Evolutionary conservation across 2,797 vertebrate genomes (phyloP), one percentile per base, ranked within the genome.

Genomic region (Pseudochromis fuscus): DNA sequence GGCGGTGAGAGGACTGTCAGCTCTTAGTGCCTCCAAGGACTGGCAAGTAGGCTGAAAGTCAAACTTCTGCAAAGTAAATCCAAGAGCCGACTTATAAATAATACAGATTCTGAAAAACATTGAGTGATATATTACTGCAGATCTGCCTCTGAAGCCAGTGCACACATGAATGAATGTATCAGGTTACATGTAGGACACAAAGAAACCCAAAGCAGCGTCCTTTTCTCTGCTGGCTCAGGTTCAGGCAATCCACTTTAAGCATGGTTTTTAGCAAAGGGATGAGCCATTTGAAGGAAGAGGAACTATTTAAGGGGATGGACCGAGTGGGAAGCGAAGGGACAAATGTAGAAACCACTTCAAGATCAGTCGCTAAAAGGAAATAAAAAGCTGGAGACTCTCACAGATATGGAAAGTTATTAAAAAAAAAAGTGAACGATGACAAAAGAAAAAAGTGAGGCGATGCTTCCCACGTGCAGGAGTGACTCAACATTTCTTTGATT

Each of bases 271-370:
- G 62, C 10, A 5, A 45, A 31, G 37, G 38, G 4, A 33, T 15
- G 31, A 56, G 42, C 50, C 4, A 8, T 31, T 67, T 48, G 62
- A 76, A 66, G 19, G 51, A 72, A 46, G 13, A 3, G 31, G 42
- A 63, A 72, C 72, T 81, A 86, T 75, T 75, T 79, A 67, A 77
- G n/a, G 60, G 79, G 44, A 51, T 0, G 50, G 57, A 49, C 48
- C 12, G 58, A 72, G 61, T 13, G 58, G 64, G 53, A 35, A 53
- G 72, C 2, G 37, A 46, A 19, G 53, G 50, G 75, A 57, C 68
- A 38, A 79, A 81, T 44, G 75, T 31, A 68, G 66, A 52, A 66
- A 70, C 63, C 45, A 56, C 50, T 82, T 77, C 63, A 52, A 40
- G 45, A 76, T 56, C 21, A 49, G 71, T 40, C 40, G n/a, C n/a